Evolutionary conservation across 2,888 invertebrate genomes (phyloP).

Genomic region (Ctena decussata): DNA sequence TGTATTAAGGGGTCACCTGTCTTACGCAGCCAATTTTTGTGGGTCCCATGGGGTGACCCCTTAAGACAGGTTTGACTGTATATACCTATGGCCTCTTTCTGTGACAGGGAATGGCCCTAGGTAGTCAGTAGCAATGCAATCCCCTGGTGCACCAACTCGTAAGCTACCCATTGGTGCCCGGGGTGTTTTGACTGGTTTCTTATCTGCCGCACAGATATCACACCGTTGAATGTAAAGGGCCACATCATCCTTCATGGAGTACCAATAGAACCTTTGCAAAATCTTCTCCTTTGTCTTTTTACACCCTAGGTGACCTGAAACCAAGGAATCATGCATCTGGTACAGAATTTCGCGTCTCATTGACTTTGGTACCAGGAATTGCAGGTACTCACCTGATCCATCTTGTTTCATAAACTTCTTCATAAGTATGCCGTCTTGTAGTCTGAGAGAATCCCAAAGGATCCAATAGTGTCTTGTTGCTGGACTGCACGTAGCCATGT

Average conservation of each 20-base stretch:
- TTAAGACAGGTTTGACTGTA: no score
- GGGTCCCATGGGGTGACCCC: no score
- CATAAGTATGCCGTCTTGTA: conserved; percentile 3
- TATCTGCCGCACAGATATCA: conserved; percentile 32
- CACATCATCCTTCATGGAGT: conserved; percentile 15
- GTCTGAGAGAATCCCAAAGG: conserved; percentile 9
- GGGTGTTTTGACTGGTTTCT: conserved; percentile 18
- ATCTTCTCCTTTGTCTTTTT: no score
- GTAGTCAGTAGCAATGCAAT: conserved; percentile 35
- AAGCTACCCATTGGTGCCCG: conserved; percentile 88
- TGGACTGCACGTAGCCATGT: not conserved
- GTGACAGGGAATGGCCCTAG: conserved; percentile 47
- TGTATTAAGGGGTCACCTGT: no score
- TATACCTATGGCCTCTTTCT: conserved; percentile 33
- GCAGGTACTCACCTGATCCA: not conserved
- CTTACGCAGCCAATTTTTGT: no score
- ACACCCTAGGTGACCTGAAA: no score
- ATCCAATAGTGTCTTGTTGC: conserved; percentile 33
- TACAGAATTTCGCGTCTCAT: conserved; percentile 2
- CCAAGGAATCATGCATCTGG: conserved; percentile 20
- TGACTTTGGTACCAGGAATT: conserved; percentile 6
- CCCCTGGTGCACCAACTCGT: conserved; percentile 90
- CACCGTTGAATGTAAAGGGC: conserved; percentile 6
- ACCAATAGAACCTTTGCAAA: conserved; percentile 33
- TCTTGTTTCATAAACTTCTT: conserved; percentile 1